phyloP scores from a whole-genome alignment of 1,140 invertebrate species.

The Archivesica marissinica region DNA sequence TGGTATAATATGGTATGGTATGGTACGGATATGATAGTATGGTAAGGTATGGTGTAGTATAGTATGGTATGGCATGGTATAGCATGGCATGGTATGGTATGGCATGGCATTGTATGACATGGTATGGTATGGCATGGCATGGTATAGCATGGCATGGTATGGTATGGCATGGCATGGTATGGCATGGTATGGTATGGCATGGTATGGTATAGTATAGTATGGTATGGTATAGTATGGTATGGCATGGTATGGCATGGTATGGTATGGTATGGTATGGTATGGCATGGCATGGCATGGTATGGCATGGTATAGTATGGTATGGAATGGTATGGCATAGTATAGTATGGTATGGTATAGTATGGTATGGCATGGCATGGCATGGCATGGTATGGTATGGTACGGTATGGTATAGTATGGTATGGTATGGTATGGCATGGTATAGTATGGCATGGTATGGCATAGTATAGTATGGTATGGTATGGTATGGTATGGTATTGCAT shows the following conservation, averaged over 20 bases:
- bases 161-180: slow-evolving; percentile 66
- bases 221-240: slow-evolving; percentile 68
- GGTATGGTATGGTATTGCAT: too few relatives aligned
- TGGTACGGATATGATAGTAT: too few relatives aligned
- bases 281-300: slow-evolving; percentile 66
- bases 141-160: slow-evolving; percentile 66
- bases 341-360: slow-evolving; percentile 65
- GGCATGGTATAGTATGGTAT: slow-evolving; percentile 67
- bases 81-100: slow-evolving; percentile 44
- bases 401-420: slow-evolving; percentile 70
- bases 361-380: slow-evolving; percentile 69
- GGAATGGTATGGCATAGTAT: slow-evolving; percentile 67
- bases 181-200: slow-evolving; percentile 68
- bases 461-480: slow-evolving; percentile 59
- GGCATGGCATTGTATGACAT: too few relatives aligned
- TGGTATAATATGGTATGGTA: slow-evolving; percentile 16
- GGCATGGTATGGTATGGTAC: slow-evolving; percentile 69
- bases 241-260: slow-evolving; percentile 66
- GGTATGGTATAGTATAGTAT: slow-evolving; percentile 63
- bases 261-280: slow-evolving; percentile 66
- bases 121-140: too few relatives aligned
- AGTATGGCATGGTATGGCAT: slow-evolving; percentile 70
- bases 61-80: slow-evolving; percentile 43
- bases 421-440: slow-evolving; percentile 63
- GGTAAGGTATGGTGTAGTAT: slow-evolving; percentile 36